phyloP scores from a whole-genome alignment of 2,888 invertebrate genomes.

The Orchesella flavescens region DNA sequence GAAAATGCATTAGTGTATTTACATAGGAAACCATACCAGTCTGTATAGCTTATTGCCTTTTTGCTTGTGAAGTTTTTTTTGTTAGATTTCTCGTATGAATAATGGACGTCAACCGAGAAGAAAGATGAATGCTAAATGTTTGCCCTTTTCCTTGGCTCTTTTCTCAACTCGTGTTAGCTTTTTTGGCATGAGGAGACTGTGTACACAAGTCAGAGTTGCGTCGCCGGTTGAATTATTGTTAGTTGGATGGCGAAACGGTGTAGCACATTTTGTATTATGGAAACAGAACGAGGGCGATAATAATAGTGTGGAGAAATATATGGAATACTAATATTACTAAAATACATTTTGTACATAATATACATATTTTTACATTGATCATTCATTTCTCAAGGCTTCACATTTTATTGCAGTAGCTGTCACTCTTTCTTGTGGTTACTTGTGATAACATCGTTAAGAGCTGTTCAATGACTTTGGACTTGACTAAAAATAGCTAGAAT shows the following conservation, averaged over 20 bases:
- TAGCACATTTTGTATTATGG: too few species aligned
- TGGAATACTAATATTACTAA: too few species aligned
- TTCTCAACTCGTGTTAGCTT: not conserved
- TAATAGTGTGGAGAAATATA: not conserved
- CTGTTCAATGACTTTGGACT: not conserved
- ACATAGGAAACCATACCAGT: not conserved
- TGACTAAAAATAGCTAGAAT: too few species aligned
- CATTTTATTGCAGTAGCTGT: slow-evolving; percentile 41
- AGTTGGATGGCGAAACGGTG: slow-evolving; percentile 7
- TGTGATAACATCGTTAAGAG: not conserved
- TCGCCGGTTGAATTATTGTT: slow-evolving; percentile 39
- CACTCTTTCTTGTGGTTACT: slow-evolving; percentile 13
- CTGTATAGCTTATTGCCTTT: not conserved
- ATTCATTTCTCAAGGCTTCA: slow-evolving; percentile 41
- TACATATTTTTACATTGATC: slow-evolving; percentile 28
- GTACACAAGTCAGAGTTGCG: slow-evolving; percentile 6
- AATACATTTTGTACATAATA: not conserved
- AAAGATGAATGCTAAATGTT: slow-evolving; percentile 59
- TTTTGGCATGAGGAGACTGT: not conserved
- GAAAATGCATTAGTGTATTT: not conserved
- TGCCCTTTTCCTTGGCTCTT: slow-evolving; percentile 41
- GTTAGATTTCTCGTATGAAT: slow-evolving; percentile 22
- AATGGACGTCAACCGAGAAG: slow-evolving; percentile 52
- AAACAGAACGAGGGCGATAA: not conserved
- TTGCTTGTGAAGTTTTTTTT: slow-evolving; percentile 11